Evolutionary conservation across 2,888 invertebrate genomes (phyloP), one percentile per base, ranked within the genome.

Genomic region (Synergus umbraculus): DNA sequence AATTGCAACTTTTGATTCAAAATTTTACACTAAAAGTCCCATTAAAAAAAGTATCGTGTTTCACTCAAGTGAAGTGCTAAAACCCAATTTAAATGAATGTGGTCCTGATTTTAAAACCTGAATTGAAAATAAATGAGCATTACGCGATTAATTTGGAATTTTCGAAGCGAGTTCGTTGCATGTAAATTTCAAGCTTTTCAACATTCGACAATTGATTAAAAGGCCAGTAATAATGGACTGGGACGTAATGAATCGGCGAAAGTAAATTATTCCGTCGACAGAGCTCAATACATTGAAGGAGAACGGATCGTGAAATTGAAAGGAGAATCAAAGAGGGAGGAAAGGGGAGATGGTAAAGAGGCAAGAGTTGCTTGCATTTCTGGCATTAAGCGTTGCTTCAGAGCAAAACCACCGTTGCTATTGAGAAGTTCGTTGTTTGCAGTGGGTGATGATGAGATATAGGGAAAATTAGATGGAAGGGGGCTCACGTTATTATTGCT

Each of bases 231-330:
- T 83, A 81, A 84, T 81, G 79, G 78, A 82, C 63, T 63, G 18
- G 79, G 49, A 73, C 49, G 80, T 83, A 83, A 85, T 79, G 83
- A 85, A 85, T 85, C 81, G 82, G 79, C 77, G 77, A 82, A 84
- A 82, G 84, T 82, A 84, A 85, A 84, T 85, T 84, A 83, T 79
- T 78, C 73, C 29, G 63, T 58, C 78, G 78, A 63, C 46, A 67
- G 10, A 49, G 63, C 44, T 78, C 78, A 63, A 73, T 54, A 29
- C 29, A 78, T 78, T 46, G 69, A 63, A 46, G 58, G 69, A 65
- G 77, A 58, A 77, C 76, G 65, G 54, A 43, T 43, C 77, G 69
- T 46, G 76, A 76, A 63, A 76, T 49, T 58, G 58, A 63, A 73
- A 69, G 64, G 67, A 29, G 69, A 76, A 77, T 77, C 76, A 77